A percentile compares a stretch with the other conserved stretches of the same genome.
Conservation (phyloP, 2,888 invertebrate species). For the Acleris laterana region DNA sequence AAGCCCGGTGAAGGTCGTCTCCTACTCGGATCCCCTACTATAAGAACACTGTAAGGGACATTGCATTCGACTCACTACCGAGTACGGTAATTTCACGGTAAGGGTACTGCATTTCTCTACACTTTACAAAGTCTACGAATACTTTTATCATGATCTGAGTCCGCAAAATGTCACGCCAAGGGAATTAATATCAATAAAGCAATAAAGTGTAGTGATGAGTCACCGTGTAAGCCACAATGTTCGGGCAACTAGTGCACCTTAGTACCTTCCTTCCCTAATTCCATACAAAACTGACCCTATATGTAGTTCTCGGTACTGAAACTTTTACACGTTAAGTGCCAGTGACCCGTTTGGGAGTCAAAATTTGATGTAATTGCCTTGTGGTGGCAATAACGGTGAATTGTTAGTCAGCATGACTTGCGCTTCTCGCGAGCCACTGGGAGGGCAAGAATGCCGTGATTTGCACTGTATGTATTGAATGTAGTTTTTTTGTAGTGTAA, state of each 20-base stretch:
- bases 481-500: neutral
- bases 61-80: no score
- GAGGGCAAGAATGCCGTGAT: slow-evolving; percentile 22
- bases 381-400: no score
- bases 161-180: slow-evolving; percentile 25
- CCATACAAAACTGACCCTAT: no score
- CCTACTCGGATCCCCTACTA: no score
- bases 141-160: slow-evolving; percentile 20
- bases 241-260: slow-evolving; percentile 18
- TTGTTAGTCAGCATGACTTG: slow-evolving; percentile 26
- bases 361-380: no score
- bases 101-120: no score
- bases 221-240: slow-evolving; percentile 19
- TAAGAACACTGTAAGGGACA: no score
- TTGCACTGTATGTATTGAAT: slow-evolving; percentile 17
- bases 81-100: no score
- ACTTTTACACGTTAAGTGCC: no score
- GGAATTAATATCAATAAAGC: slow-evolving; percentile 37
- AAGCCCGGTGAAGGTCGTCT: no score
- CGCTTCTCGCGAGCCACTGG: slow-evolving; percentile 5
- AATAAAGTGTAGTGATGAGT: slow-evolving; percentile 27
- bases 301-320: no score
- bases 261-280: no score
- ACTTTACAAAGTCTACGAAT: neutral
- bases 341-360: neutral